Conservation (phyloP, 92 coral and sea anemone species). For the Palythoa heliodiscus region DNA sequence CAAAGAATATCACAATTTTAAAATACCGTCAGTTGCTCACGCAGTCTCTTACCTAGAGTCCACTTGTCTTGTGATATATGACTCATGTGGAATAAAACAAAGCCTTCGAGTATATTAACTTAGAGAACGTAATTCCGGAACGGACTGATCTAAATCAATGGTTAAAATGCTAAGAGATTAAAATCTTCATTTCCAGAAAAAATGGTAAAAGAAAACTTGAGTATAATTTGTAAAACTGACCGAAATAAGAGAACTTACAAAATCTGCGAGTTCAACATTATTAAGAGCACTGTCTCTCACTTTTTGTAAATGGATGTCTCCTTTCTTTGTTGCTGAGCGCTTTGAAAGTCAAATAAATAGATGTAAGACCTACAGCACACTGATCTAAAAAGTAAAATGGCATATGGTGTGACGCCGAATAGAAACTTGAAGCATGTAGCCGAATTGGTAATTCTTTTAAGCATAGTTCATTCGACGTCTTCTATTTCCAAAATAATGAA, state of each 20-base stretch:
- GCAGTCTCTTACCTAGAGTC: too few species aligned
- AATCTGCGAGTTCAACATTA: not conserved
- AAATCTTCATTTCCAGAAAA: not conserved
- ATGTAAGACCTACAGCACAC: not conserved
- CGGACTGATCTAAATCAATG: not conserved
- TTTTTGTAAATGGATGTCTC: not conserved
- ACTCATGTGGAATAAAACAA: too few species aligned
- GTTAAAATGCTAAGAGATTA: not conserved
- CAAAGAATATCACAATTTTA: too few species aligned
- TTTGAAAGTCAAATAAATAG: not conserved
- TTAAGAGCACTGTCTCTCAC: not conserved
- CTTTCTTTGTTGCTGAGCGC: not conserved
- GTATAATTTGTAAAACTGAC: not conserved
- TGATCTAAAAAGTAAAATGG: not conserved
- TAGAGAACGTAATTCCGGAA: not conserved
- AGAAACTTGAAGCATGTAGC: too few species aligned
- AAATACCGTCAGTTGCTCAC: too few species aligned
- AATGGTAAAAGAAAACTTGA: not conserved
- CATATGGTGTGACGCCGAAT: not conserved
- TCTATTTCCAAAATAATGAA: not conserved
- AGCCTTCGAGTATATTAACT: not conserved
- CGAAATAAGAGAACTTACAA: not conserved
- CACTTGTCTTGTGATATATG: too few species aligned
- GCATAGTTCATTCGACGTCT: not conserved
- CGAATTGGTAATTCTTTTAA: not conserved